Evolutionary conservation across 2,888 invertebrate species (phyloP), one percentile per base, ranked within the genome.

Genomic region (Andrena hattorfiana): DNA sequence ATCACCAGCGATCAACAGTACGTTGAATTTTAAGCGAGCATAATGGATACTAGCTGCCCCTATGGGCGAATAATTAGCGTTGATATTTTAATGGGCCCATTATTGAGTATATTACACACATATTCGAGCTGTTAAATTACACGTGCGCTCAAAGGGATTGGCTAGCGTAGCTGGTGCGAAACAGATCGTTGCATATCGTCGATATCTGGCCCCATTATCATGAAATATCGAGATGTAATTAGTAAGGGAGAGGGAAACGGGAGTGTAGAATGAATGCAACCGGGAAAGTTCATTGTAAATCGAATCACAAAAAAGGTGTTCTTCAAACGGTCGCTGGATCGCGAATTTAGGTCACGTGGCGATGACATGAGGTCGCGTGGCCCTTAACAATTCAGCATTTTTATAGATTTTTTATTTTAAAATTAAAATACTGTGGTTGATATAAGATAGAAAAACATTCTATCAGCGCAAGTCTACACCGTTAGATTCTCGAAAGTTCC

Each of bases 11-110:
- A 48, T 69, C 42, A 71, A 69, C 64, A 70, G 73, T 67, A 62
- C n/a, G 10, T 49, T 32, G n/a, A 51, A 75, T 71, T 75, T 75
- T 68, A 75, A 71, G 48, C 49, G 67, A 60, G 26, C 26, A 68
- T 63, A 63, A 71, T 75, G 75, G 26, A 49, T 26, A 20, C 13
- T 13, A 59, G 35, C 49, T 28, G 64, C 23, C 30, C 32, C 59
- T 54, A 13, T 35, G 35, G 26, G 59, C 62, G 70, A 60, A 62
- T 83, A 83, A 83, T 81, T 83, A 77, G 32, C 77, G 60, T 16
- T 70, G 83, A 84, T 83, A 79, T 83, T 84, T 84, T 84, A 84
- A 79, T 84, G 73, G 75, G 49, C 63, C 67, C 77, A 83, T 78
- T 81, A 85, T 64, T 56, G 32, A 75, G 63, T 56, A 70, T 72